phyloP scores from a whole-genome alignment of 2,797 vertebrate species.

The Graptemys geographica region DNA sequence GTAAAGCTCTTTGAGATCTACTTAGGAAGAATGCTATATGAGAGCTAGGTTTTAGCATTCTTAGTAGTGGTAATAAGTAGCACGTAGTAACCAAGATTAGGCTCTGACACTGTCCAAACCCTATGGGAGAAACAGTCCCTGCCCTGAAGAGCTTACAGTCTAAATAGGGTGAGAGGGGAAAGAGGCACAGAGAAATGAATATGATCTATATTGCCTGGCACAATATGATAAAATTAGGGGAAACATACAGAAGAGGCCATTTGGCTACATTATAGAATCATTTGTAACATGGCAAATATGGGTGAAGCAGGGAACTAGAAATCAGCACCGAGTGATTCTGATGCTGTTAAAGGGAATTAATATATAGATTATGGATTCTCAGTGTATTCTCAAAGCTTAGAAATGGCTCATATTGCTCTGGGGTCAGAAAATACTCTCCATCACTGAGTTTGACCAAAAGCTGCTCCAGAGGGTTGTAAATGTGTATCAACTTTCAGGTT shows the following conservation, averaged over 20 bases:
- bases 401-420: not conserved
- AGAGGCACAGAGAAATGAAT: not conserved
- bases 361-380: not conserved
- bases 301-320: not conserved
- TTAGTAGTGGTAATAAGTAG: not conserved
- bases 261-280: constrained; percentile 2
- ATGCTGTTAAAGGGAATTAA: not conserved
- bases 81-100: not conserved
- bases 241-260: not conserved
- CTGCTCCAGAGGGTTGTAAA: not conserved
- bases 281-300: not conserved
- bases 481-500: not conserved
- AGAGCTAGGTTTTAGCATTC: not conserved
- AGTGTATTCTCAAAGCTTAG: not conserved
- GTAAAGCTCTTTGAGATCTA: not conserved
- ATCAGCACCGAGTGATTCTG: not conserved
- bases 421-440: not conserved
- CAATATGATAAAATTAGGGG: not conserved
- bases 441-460: constrained; percentile 10
- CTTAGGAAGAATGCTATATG: not conserved
- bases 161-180: not conserved
- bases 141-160: not conserved
- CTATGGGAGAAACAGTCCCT: not conserved
- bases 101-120: fast-evolving
- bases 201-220: not conserved